phyloP scores from a whole-genome alignment of 2,888 invertebrate genomes.

The Eristalis arbustorum region DNA sequence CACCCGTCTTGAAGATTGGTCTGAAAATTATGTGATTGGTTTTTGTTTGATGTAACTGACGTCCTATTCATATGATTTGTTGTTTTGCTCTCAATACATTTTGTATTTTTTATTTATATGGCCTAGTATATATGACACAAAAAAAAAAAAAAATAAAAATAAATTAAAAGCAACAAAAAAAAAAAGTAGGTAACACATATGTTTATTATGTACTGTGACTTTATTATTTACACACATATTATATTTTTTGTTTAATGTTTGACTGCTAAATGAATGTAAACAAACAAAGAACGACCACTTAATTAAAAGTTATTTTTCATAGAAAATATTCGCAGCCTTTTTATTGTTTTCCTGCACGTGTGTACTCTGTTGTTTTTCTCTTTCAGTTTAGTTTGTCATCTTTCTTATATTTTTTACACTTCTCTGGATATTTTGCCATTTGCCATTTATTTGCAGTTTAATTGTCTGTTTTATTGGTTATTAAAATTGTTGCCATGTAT shows the following conservation, averaged over 20 bases:
- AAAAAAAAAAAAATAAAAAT: constrained; percentile 38
- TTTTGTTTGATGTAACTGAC: constrained; percentile 20
- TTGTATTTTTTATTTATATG: constrained; percentile 45
- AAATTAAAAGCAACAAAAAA: constrained; percentile 16
- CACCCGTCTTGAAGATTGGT: background rate
- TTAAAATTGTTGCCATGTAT: background rate
- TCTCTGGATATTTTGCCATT: background rate
- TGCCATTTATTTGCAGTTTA: constrained; percentile 14
- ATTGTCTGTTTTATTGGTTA: constrained; percentile 32
- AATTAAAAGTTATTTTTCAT: constrained; percentile 47
- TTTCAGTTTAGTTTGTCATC: background rate
- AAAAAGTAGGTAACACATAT: background rate
- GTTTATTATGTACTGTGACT: constrained; percentile 27
- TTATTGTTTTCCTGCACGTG: constrained; percentile 1
- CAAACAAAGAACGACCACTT: constrained; percentile 14
- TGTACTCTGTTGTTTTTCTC: background rate
- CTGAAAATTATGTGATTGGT: background rate
- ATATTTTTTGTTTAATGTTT: constrained; percentile 30
- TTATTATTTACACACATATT: constrained; percentile 1
- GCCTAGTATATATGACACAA: constrained; percentile 12
- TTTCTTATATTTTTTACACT: background rate
- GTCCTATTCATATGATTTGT: constrained; percentile 26
- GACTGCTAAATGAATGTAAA: constrained; percentile 27
- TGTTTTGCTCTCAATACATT: constrained; percentile 17
- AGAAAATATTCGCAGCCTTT: constrained; percentile 7